Base-by-base conservation (phyloP, 2,888 invertebrate species). In the Amblyjoppa fuscipennis region DNA sequence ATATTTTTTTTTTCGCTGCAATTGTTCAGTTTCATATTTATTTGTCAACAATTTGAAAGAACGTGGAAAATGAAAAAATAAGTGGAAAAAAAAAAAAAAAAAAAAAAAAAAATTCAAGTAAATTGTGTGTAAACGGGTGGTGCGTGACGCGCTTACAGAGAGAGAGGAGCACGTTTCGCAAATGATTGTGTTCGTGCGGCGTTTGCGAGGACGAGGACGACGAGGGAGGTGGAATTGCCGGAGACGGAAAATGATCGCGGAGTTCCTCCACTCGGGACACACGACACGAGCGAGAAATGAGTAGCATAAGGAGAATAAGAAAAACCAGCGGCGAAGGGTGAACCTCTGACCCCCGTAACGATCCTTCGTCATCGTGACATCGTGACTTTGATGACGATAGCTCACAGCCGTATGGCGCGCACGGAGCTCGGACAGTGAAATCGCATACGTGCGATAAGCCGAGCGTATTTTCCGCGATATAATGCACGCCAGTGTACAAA, bases 341-440 rank as follows among this genome's bases (percentile, higher is more conserved):
- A 75, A 85, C 79, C 71, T 79, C 70, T 71, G 81, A 82, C 71
- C 79, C 75, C 6, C 49, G 56, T 64, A 81, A 85, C 75, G 82
- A 85, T 85, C 79, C 82, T 82, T 85, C 81, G 82, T 85, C 85
- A 82, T 85, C 82, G 75, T 81, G 84, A 84, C 78, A 78, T 69
- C 78, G 81, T 70, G 66, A 75, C 75, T 76, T 61, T 61, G 13
- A 28, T 69, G 56, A 74, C 69, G 74, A 84, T 84, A 81, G 78
- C 74, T 81, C 66, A 53, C 20, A 34, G 75, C 45, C 11, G 77
- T 79, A 59, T 75, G 73, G 51, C 51, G 49, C 34, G 51, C 51
- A 20, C 53, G 49, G 28, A 49, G n/a, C 45, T 11, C 25, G 56
- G 7, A 34, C 59, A 45, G 61, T 45, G 20, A 75, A 74, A 69